phyloP scores from a whole-genome alignment of 1,140 invertebrate species.

The Coenobita brevimanus region DNA sequence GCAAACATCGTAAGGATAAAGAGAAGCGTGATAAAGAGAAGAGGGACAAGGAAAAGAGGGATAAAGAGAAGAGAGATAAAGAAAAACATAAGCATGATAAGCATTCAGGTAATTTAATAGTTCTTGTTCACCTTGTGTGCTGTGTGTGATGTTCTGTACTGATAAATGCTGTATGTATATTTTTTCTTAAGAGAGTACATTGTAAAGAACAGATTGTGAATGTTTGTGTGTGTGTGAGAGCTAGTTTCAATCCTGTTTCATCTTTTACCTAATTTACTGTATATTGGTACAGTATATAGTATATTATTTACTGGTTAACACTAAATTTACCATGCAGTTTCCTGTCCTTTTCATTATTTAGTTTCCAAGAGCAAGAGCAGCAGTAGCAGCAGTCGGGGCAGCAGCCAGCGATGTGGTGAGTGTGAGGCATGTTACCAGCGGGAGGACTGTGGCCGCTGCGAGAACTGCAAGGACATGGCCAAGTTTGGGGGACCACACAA shows the following conservation, averaged over 20 bases:
- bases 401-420: constrained; percentile 79
- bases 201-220: no score
- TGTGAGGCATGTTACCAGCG: constrained; percentile 84
- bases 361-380: constrained; percentile 48
- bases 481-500: constrained; percentile 84
- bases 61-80: constrained; percentile 44
- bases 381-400: constrained; percentile 14
- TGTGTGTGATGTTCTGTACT: no score
- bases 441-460: constrained; percentile 69
- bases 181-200: no score
- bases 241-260: no score
- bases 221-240: no score
- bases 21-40: constrained; percentile 44
- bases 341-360: background rate
- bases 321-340: background rate
- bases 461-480: constrained; percentile 78
- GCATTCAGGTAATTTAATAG: constrained; percentile 30
- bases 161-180: no score
- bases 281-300: no score
- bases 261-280: no score
- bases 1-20: constrained; percentile 44
- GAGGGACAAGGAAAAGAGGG: constrained; percentile 43
- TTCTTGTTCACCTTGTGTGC: no score
- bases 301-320: background rate
- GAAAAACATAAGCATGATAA: constrained; percentile 51